These are phyloP conservation scores for Drosophila melanosoma DNA, from an alignment of 2,888 invertebrate genomes.

Conservation along the genomic window DNA sequence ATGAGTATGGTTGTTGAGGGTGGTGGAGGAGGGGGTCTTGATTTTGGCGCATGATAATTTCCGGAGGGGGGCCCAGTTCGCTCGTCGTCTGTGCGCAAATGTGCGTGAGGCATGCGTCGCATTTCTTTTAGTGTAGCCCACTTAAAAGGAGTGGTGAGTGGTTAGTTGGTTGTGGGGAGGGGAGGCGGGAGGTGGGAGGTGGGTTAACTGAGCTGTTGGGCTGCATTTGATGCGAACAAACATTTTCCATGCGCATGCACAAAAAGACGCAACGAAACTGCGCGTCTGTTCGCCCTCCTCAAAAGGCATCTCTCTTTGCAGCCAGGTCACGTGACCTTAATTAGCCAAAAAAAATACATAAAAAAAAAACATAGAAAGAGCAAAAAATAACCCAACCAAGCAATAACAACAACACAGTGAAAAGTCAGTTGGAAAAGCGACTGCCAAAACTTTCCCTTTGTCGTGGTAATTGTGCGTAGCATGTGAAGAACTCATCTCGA, in stretches of 20 bases:
- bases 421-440: slow-evolving; percentile 35
- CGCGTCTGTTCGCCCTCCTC: neutral
- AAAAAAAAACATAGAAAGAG: neutral
- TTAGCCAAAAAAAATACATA: slow-evolving; percentile 54
- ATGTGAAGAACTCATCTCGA: slow-evolving; percentile 38
- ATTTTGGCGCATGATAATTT: slow-evolving; percentile 71
- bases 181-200: neutral
- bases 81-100: slow-evolving; percentile 53
- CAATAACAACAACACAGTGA: neutral
- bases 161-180: neutral
- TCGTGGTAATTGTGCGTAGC: slow-evolving; percentile 55
- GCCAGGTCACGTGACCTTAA: slow-evolving; percentile 73
- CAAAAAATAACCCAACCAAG: neutral
- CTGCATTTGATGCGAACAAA: slow-evolving; percentile 67
- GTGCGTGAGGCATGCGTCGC: slow-evolving; percentile 65
- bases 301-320: no score
- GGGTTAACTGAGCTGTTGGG: slow-evolving; percentile 8
- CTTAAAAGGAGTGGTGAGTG: slow-evolving; percentile 8
- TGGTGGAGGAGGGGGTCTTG: slow-evolving; percentile 19
- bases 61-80: slow-evolving; percentile 25
- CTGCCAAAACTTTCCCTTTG: slow-evolving; percentile 33
- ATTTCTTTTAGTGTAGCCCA: slow-evolving; percentile 34
- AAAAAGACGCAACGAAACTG: slow-evolving; percentile 31
- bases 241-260: slow-evolving; percentile 65
- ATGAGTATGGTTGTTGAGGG: neutral